Conservation (phyloP, 2,797 vertebrate genomes). For the Phoebastria nigripes region DNA sequence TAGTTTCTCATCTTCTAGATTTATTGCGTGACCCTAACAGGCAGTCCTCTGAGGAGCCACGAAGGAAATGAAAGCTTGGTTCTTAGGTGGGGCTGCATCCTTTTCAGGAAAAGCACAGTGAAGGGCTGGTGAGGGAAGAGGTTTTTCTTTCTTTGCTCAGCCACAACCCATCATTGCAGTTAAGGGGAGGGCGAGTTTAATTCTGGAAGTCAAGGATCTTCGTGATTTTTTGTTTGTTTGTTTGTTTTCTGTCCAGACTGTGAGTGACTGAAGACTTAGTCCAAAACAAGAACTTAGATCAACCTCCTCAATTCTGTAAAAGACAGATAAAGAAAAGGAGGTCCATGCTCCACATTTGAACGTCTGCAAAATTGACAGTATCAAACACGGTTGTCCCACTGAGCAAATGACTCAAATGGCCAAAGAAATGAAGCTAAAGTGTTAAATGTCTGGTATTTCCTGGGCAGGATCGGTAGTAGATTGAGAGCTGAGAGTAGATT, state of each 20-base stretch:
- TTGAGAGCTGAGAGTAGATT: not conserved
- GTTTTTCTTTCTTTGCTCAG: not conserved
- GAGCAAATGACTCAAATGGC: not conserved
- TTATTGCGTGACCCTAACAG: not conserved
- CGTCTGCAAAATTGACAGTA: not conserved
- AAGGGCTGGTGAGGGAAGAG: not conserved
- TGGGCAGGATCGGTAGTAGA: not conserved
- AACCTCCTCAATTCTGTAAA: not conserved
- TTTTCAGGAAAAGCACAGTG: not conserved
- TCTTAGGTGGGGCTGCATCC: conserved; percentile 7
- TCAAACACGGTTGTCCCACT: not conserved
- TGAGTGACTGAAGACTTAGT: not conserved
- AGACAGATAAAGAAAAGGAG: not conserved
- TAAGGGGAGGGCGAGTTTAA: not conserved
- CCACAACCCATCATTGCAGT: not conserved
- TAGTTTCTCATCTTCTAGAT: not conserved
- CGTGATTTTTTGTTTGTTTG: not conserved
- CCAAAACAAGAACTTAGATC: not conserved
- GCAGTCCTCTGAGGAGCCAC: not conserved
- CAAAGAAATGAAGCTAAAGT: not conserved
- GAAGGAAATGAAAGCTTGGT: not conserved
- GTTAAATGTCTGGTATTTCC: conserved; percentile 52
- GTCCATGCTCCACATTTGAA: not conserved
- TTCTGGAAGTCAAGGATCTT: not conserved
- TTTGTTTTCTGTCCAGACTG: not conserved